A percentile compares a stretch with the other conserved stretches of the same genome.
Evolutionary conservation across 2,888 invertebrate genomes (phyloP).

Genomic region (Colostygia pectinataria): DNA sequence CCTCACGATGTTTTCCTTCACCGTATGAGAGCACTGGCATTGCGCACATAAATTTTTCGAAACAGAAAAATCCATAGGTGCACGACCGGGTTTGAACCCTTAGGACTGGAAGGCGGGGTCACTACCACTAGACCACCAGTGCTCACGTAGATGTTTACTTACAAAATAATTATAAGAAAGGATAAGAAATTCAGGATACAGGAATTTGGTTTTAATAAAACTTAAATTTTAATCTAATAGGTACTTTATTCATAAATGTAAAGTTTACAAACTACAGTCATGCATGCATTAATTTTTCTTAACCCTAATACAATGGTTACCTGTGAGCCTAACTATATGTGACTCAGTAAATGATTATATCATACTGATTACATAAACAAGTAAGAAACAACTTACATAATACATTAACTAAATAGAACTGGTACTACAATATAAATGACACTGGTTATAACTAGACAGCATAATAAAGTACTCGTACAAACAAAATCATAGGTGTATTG

Average conservation of each 20-base stretch:
- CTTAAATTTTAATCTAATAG: neutral
- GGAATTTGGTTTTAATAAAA: neutral
- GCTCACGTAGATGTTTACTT: too few species aligned
- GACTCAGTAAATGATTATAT: slow-evolving; percentile 9
- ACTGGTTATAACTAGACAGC: neutral
- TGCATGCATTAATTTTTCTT: slow-evolving; percentile 1
- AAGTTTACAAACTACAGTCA: slow-evolving; percentile 7
- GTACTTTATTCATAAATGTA: slow-evolving; percentile 18
- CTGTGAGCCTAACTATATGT: slow-evolving; percentile 4
- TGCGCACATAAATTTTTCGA: too few species aligned
- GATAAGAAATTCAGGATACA: neutral
- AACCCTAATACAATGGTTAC: slow-evolving; percentile 18
- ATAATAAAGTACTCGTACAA: neutral
- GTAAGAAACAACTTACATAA: too few species aligned
- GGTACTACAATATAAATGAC: slow-evolving; percentile 4
- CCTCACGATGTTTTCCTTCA: too few species aligned
- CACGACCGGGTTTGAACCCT: too few species aligned
- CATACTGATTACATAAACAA: slow-evolving; percentile 3
- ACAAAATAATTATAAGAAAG: too few species aligned
- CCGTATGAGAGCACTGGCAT: too few species aligned
- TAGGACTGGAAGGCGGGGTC: too few species aligned
- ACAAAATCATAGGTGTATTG: neutral
- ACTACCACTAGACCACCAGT: too few species aligned
- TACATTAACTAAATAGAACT: neutral
- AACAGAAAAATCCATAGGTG: too few species aligned